A percentile compares a stretch with the other conserved stretches of the same genome.
phyloP scores from a whole-genome alignment of 2,113 vertebrate genomes.

The Oreotragus oreotragus region DNA sequence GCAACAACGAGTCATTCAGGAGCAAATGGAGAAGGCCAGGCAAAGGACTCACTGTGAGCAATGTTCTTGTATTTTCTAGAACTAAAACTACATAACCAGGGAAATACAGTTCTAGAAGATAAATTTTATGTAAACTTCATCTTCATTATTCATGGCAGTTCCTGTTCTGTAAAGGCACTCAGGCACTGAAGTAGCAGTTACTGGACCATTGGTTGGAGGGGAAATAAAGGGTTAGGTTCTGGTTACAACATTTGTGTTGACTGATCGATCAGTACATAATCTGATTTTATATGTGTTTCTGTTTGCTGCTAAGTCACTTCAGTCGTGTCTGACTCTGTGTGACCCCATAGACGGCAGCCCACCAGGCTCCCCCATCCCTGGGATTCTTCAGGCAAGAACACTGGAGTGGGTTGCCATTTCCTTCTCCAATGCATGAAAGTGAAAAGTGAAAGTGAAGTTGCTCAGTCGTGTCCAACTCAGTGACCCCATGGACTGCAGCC shows the following conservation, averaged over 20 bases:
- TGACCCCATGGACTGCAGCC: no score
- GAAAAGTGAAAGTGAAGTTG: no score
- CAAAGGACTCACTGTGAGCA: neutral
- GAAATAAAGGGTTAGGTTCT: neutral
- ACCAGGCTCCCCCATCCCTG: no score
- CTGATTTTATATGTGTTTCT: neutral
- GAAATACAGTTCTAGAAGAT: neutral
- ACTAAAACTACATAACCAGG: neutral
- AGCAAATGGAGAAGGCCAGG: neutral
- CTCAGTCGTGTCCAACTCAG: no score
- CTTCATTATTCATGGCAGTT: neutral
- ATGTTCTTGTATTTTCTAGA: neutral
- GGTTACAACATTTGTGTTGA: neutral
- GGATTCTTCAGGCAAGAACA: no score
- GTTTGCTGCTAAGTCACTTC: no score
- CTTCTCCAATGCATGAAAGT: no score
- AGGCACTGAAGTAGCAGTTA: neutral
- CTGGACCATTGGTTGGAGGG: neutral
- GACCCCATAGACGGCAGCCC: no score
- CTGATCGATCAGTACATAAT: neutral
- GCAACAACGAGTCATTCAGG: neutral
- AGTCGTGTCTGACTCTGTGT: no score
- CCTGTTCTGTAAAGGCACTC: neutral
- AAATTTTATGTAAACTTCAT: neutral
- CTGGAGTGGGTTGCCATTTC: no score